phyloP scores from a whole-genome alignment of 1,140 invertebrate genomes.

The Hypsibius dujardini region DNA sequence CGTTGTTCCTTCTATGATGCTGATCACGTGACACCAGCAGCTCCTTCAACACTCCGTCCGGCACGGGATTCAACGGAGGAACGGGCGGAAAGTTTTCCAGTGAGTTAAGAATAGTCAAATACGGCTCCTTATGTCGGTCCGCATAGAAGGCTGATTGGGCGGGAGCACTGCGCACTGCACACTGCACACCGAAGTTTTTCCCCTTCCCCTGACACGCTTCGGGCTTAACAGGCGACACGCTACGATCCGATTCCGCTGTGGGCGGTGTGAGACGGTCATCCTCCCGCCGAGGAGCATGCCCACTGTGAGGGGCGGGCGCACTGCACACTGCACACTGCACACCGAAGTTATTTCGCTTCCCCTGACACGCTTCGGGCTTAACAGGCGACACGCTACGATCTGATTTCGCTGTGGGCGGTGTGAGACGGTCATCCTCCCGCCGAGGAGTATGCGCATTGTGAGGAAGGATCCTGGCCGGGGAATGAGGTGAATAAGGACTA shows the following conservation, averaged over 20 bases:
- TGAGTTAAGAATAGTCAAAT: not conserved
- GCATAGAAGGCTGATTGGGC: not conserved
- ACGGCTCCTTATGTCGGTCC: not conserved
- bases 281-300: too few species aligned
- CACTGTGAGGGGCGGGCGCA: not conserved
- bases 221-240: not conserved
- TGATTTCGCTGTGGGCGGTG: too few species aligned
- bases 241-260: not conserved
- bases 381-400: not conserved
- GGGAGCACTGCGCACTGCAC: not conserved
- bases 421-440: too few species aligned
- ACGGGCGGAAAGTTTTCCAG: not conserved
- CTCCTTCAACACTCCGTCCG: not conserved
- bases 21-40: not conserved
- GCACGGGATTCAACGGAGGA: not conserved
- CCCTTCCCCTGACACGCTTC: not conserved
- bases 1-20: not conserved
- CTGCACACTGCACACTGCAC: not conserved
- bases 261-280: too few species aligned
- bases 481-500: too few species aligned
- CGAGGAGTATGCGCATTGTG: too few species aligned
- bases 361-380: not conserved
- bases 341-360: conserved; percentile 1
- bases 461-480: too few species aligned
- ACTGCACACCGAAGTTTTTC: conserved; percentile 9